A percentile compares a stretch with the other conserved stretches of the same genome.
Conservation (phyloP, 2,113 vertebrate species). For the Spea bombifrons region DNA sequence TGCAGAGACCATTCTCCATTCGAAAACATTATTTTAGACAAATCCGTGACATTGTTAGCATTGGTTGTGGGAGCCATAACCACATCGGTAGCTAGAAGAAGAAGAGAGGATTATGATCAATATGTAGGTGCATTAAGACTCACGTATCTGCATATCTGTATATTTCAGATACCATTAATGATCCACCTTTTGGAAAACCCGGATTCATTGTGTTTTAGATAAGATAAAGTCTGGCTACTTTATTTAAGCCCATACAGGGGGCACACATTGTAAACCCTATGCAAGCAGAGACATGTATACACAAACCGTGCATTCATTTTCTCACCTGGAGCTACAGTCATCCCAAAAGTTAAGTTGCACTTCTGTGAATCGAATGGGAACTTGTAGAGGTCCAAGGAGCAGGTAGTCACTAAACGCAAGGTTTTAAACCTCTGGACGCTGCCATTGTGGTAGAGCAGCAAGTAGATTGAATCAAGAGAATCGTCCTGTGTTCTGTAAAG, state of each 20-base stretch:
- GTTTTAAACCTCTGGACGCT: constrained; percentile 3
- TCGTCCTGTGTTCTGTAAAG: constrained; percentile 33
- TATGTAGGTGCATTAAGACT: no score
- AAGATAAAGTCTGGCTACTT: no score
- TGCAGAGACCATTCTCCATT: constrained; percentile 20
- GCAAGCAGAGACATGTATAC: no score
- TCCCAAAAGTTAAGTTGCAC: constrained; percentile 37
- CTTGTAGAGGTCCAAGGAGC: constrained; percentile 37
- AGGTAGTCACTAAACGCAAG: constrained; percentile 14
- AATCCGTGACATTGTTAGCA: background rate
- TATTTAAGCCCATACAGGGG: no score
- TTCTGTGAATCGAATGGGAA: constrained; percentile 43
- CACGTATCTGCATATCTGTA: no score
- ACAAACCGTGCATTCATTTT: background rate
- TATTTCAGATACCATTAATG: no score
- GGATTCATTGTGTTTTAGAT: no score
- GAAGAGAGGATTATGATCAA: background rate
- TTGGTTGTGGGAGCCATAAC: background rate
- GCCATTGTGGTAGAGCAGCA: constrained; percentile 31
- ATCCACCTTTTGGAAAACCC: no score
- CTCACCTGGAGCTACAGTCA: constrained; percentile 19
- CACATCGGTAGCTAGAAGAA: constrained; percentile 19
- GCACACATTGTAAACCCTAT: no score
- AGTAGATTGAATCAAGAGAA: constrained; percentile 20
- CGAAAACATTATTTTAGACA: constrained; percentile 3